These are phyloP conservation scores for Trogon surrucura DNA, from an alignment of 2,113 vertebrate genomes.

Conservation along the genomic window DNA sequence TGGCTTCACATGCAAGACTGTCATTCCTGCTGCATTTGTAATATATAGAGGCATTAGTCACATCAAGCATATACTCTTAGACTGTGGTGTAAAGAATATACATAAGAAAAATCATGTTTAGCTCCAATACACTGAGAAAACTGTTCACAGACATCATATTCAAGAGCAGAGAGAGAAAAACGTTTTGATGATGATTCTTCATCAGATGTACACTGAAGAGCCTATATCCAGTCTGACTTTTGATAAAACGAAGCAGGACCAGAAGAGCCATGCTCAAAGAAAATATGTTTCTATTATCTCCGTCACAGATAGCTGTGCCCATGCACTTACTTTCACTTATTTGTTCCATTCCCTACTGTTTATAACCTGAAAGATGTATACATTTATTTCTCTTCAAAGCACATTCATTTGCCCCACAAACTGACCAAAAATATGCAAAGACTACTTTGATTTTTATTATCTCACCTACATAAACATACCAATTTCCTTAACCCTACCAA, in stretches of 20 bases:
- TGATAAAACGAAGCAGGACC: background rate
- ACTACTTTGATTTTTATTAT: slow-evolving; percentile 37
- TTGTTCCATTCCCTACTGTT: background rate
- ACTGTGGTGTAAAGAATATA: background rate
- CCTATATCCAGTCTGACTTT: background rate
- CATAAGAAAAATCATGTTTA: background rate
- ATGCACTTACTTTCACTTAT: background rate
- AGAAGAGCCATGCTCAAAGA: background rate
- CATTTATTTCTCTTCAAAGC: background rate
- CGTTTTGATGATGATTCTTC: background rate
- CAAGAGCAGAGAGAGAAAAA: background rate
- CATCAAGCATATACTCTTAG: background rate
- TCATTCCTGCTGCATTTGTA: background rate
- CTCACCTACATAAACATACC: slow-evolving; percentile 12
- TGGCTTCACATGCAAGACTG: background rate
- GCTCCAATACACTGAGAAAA: background rate
- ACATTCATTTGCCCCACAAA: background rate
- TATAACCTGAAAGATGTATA: background rate
- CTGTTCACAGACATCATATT: background rate
- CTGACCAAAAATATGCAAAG: slow-evolving; percentile 13
- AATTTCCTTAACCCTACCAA: background rate
- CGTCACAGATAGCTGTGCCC: background rate
- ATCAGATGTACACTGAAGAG: background rate
- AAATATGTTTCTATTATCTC: background rate
- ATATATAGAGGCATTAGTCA: background rate